Conservation (phyloP, 2,797 vertebrate species). For the Bucorvus abyssinicus region DNA sequence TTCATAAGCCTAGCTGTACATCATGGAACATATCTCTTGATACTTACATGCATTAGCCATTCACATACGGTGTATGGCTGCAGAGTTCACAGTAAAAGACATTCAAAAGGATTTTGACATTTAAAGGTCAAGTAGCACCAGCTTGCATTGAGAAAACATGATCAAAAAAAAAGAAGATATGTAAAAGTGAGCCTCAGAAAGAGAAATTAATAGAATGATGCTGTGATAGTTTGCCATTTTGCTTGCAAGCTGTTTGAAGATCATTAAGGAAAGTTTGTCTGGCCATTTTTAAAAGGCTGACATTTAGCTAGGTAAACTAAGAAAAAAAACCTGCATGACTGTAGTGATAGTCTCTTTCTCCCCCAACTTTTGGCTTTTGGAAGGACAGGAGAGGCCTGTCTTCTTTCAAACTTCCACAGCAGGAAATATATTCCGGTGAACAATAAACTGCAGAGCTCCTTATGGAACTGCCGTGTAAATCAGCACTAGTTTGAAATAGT, state of each 20-base stretch:
- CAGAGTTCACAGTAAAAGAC: not conserved
- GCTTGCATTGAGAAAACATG: not conserved
- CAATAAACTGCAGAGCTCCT: not conserved
- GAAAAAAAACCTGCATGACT: not conserved
- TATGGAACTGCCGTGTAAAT: not conserved
- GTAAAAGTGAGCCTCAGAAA: not conserved
- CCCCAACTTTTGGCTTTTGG: not conserved
- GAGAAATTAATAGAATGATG: not conserved
- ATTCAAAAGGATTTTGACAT: constrained; percentile 38
- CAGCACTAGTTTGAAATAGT: not conserved
- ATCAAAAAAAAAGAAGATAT: not conserved
- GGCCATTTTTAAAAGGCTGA: not conserved
- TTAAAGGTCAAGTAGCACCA: constrained; percentile 37
- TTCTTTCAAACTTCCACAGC: not conserved
- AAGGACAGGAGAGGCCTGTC: not conserved
- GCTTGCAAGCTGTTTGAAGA: not conserved
- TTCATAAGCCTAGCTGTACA: not conserved
- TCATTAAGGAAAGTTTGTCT: not conserved
- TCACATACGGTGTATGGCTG: not conserved
- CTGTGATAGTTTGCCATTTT: not conserved
- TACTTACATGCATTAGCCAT: not conserved
- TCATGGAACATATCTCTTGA: not conserved
- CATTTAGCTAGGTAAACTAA: not conserved
- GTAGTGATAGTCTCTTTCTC: not conserved
- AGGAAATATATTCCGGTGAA: not conserved